Base-by-base conservation (phyloP, 2,888 invertebrate genomes). In the Carterocephalus palaemon region DNA sequence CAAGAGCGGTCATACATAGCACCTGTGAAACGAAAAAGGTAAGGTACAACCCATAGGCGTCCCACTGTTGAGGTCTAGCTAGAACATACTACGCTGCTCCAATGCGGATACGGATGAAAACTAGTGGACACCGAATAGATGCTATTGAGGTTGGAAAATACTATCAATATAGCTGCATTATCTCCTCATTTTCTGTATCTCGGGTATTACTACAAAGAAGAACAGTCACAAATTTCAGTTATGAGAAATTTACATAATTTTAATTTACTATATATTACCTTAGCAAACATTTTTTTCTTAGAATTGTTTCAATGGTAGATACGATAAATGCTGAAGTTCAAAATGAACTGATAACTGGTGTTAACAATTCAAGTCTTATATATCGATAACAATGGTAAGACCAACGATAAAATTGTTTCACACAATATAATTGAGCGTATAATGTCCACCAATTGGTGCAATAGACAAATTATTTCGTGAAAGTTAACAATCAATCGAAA, bases 361-460 rank as follows among this genome's bases (percentile, higher is more conserved):
- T 22, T 31, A 42, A 47, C 48, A 49, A 42, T 39, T 36, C 38
- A 42, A 54, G 60, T 51, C 62, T 66, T 70, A 62, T 70, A 70
- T 70, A 68, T 63, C 47, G 47, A 53, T 56, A 57, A 57, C 51
- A 58, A 57, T 53, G 54, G 55, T 58, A 51, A 54, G 6, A 34
- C 8, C 34, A 34, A 34, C n/a, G 34, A 23, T 22, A 55, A 60
- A 53, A 52, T 56, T 53, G 48, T 62, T 60, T 56, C 59, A 55
- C 53, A 34, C 22, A 15, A 12, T 8, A 34, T 34, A 23, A 34
- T 34, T 34, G 34, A 10, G 22, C 34, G 23, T 22, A 15, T 15
- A 34, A 34, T 15, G 13, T 34, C 23, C 22, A 34, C n/a, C n/a
- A 34, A 13, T 22, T 34, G 22, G 34, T 34, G 34, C 34, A 34